Evolutionary conservation across 2,888 invertebrate species (phyloP).

Genomic region (Pollenia amentaria): DNA sequence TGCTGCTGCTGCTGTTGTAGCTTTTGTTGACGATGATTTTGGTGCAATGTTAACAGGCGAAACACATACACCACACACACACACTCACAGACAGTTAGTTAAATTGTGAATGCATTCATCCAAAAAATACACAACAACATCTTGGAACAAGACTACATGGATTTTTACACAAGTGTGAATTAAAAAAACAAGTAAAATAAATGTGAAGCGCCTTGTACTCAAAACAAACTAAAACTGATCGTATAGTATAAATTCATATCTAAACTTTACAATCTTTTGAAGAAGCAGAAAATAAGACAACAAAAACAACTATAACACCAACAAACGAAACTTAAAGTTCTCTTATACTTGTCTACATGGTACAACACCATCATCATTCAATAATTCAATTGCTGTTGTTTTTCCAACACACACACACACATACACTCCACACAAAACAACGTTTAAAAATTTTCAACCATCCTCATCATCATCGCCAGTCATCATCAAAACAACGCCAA

Average conservation of each 20-base stretch:
- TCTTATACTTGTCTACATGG: constrained; percentile 64
- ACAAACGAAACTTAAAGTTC: constrained; percentile 55
- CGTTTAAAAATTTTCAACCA: constrained; percentile 60
- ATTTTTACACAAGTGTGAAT: constrained; percentile 79
- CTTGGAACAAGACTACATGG: constrained; percentile 76
- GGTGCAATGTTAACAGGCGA: constrained; percentile 46
- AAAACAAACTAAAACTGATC: constrained; percentile 58
- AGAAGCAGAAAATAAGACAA: constrained; percentile 53
- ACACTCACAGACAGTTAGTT: neutral
- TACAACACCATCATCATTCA: constrained; percentile 73
- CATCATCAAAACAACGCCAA: constrained; percentile 70
- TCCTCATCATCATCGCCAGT: constrained; percentile 64
- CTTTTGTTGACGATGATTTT: constrained; percentile 36
- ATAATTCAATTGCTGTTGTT: constrained; percentile 68
- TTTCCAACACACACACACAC: constrained; percentile 11
- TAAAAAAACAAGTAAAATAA: constrained; percentile 74
- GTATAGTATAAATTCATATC: constrained; percentile 66
- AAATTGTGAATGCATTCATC: constrained; percentile 47
- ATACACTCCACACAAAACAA: constrained; percentile 38
- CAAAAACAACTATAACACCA: constrained; percentile 11
- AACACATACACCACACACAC: constrained; percentile 10
- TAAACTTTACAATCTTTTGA: constrained; percentile 68
- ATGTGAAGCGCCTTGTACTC: constrained; percentile 74
- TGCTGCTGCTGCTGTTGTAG: constrained; percentile 44
- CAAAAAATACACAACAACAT: constrained; percentile 51